phyloP scores from a whole-genome alignment of 2,797 vertebrate genomes.

The Paedocypris micromegethes region DNA sequence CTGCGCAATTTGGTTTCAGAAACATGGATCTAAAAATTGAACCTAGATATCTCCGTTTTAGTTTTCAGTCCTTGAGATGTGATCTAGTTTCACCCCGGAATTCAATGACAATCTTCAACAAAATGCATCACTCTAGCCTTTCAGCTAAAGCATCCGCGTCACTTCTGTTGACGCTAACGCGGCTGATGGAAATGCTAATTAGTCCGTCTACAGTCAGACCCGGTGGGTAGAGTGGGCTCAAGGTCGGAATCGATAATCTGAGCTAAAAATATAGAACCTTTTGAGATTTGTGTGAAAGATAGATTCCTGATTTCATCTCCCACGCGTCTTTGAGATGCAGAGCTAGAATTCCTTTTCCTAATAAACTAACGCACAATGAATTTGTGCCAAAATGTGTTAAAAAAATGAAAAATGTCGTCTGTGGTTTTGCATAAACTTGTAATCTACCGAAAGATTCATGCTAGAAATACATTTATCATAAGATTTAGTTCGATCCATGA shows the following conservation, averaged over 20 bases:
- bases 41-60: too few relatives aligned
- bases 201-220: neutral
- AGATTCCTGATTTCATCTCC: conserved; percentile 13
- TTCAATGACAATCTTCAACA: too few relatives aligned
- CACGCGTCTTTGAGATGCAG: conserved; percentile 1
- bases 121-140: neutral
- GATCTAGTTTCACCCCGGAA: too few relatives aligned
- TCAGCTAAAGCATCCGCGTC: neutral
- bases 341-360: conserved; percentile 9
- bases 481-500: too few relatives aligned
- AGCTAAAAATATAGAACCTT: conserved; percentile 25
- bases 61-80: too few relatives aligned
- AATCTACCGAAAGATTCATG: neutral
- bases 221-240: conserved; percentile 3
- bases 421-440: neutral
- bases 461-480: neutral
- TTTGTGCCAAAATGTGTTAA: conserved; percentile 16
- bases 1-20: too few relatives aligned
- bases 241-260: conserved; percentile 16
- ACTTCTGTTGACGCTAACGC: neutral
- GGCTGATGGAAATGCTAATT: neutral
- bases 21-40: too few relatives aligned
- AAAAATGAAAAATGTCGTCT: neutral
- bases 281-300: conserved; percentile 26
- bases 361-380: neutral